Conservation (phyloP, 35 echinoderm and acorn worm species). For the Eucidaris tribuloides region DNA sequence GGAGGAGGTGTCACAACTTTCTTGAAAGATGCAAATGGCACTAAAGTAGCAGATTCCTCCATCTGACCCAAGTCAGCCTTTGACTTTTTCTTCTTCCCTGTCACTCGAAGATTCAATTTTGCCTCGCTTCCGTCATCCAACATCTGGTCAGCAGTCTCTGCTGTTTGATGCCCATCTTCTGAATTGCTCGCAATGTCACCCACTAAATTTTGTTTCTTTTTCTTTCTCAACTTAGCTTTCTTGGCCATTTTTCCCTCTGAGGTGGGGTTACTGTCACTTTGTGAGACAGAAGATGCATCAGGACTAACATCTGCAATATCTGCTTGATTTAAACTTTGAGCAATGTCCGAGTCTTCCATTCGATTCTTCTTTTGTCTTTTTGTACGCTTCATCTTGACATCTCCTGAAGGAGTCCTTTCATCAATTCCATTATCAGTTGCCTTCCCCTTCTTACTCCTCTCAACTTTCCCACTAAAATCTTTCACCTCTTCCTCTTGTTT, state of each 20-base stretch:
- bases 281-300: too few relatives aligned
- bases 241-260: too few relatives aligned
- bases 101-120: background rate
- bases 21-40: constrained; percentile 65
- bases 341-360: too few relatives aligned
- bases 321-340: too few relatives aligned
- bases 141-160: background rate
- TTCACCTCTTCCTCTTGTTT: background rate
- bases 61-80: background rate
- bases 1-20: constrained; percentile 28
- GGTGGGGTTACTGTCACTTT: too few relatives aligned
- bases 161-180: background rate
- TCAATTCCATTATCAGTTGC: background rate
- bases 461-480: too few relatives aligned
- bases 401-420: background rate
- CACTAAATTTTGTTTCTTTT: too few relatives aligned
- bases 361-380: constrained; percentile 20
- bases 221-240: too few relatives aligned
- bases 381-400: background rate
- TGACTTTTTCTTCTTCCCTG: background rate
- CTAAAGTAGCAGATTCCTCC: too few relatives aligned
- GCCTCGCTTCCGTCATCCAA: background rate
- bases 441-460: too few relatives aligned
- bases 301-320: too few relatives aligned
- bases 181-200: too few relatives aligned